phyloP scores from a whole-genome alignment of 2,113 vertebrate genomes.

The Hucho hucho region DNA sequence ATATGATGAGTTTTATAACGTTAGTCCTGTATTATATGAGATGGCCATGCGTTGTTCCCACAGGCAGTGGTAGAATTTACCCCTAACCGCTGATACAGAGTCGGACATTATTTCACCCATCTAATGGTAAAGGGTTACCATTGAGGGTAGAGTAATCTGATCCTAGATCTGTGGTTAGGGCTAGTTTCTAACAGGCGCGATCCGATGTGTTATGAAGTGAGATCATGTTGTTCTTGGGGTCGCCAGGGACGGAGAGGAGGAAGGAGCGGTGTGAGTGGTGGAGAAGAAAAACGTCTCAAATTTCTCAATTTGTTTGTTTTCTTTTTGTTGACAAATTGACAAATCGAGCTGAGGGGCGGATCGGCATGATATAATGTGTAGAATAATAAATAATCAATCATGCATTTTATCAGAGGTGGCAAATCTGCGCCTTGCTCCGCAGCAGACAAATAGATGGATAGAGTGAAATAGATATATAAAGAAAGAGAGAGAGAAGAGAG shows the following conservation, averaged over 20 bases:
- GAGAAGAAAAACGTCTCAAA: constrained; percentile 15
- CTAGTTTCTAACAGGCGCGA: constrained; percentile 39
- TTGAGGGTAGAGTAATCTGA: too few relatives aligned
- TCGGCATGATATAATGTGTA: constrained; percentile 46
- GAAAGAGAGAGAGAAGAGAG: background rate
- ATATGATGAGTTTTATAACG: constrained; percentile 37
- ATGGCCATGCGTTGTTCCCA: constrained; percentile 63
- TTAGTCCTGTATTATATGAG: constrained; percentile 41
- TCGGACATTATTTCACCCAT: constrained; percentile 24
- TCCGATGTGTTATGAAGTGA: constrained; percentile 48
- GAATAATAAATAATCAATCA: constrained; percentile 12
- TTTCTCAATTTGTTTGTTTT: constrained; percentile 47
- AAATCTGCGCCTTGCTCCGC: constrained; percentile 68
- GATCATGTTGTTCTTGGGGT: constrained; percentile 16
- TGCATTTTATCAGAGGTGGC: constrained; percentile 62
- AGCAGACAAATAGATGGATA: constrained; percentile 22
- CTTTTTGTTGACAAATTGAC: constrained; percentile 37
- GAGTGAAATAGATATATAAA: background rate
- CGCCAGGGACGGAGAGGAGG: constrained; percentile 4
- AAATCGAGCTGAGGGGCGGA: constrained; percentile 31
- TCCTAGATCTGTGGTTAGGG: constrained; percentile 17
- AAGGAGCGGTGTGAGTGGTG: background rate
- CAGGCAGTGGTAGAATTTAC: constrained; percentile 16
- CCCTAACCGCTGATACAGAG: constrained; percentile 36
- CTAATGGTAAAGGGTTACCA: background rate